Evolutionary conservation across 2,113 vertebrate species (phyloP).

Genomic region (Camelus bactrianus): DNA sequence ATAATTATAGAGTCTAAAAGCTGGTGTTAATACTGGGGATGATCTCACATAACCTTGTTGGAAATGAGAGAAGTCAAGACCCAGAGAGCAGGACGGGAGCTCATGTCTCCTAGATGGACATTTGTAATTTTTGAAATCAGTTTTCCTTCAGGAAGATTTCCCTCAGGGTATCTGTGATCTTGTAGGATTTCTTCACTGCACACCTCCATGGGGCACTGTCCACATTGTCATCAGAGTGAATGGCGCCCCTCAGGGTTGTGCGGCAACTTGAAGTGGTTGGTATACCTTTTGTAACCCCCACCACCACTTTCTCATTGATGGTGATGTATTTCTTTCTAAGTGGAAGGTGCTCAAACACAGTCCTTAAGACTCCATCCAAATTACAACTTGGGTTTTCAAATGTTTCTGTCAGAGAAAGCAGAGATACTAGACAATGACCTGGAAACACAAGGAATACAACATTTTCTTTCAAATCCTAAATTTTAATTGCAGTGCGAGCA

Average conservation of each 20-base stretch:
- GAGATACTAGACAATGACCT: background rate
- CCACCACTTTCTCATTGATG: background rate
- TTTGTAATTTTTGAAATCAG: background rate
- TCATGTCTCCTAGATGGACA: background rate
- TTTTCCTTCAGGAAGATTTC: background rate
- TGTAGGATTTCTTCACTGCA: background rate
- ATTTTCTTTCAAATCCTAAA: background rate
- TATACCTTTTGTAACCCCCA: background rate
- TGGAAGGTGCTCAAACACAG: background rate
- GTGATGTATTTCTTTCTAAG: background rate
- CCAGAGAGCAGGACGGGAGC: background rate
- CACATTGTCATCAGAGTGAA: background rate
- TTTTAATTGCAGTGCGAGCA: slow-evolving; percentile 71
- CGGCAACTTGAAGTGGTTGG: background rate
- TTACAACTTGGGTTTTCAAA: background rate
- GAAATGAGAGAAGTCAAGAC: slow-evolving; percentile 11
- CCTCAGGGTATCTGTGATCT: background rate
- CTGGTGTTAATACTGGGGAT: background rate
- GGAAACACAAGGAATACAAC: slow-evolving; percentile 12
- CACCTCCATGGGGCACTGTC: background rate
- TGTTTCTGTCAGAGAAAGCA: background rate
- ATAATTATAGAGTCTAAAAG: slow-evolving; percentile 17
- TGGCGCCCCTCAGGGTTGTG: background rate
- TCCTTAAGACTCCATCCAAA: background rate
- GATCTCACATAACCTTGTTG: background rate